Conservation (phyloP, 2,797 vertebrate species). For the Chaunax sp. region DNA sequence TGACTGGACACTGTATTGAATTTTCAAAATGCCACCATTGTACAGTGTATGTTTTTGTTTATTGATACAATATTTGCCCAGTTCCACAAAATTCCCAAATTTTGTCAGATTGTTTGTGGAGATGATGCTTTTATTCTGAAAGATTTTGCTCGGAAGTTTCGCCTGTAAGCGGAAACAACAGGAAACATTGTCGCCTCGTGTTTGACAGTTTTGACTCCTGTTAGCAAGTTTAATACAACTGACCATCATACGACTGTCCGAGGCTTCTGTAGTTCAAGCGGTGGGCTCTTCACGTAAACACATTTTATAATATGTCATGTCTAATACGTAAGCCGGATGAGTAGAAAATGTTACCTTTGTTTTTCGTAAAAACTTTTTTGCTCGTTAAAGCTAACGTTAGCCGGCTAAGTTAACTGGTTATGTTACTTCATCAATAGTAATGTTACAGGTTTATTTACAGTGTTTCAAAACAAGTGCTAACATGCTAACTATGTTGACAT, state of each 20-base stretch:
- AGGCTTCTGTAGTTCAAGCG: background rate
- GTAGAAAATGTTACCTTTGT: background rate
- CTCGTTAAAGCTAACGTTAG: slow-evolving; percentile 63
- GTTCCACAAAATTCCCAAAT: background rate
- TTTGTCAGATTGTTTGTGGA: background rate
- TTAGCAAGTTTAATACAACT: slow-evolving; percentile 15
- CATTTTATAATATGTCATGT: background rate
- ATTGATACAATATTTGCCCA: background rate
- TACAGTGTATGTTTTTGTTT: background rate
- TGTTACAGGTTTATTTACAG: background rate
- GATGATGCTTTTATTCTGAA: slow-evolving; percentile 50
- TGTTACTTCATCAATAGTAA: background rate
- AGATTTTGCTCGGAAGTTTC: slow-evolving; percentile 17
- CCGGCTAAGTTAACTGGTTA: slow-evolving; percentile 26
- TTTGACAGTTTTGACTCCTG: slow-evolving; percentile 38
- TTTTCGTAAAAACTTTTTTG: slow-evolving; percentile 40
- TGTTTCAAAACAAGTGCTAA: background rate
- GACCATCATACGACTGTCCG: background rate
- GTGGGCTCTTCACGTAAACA: background rate
- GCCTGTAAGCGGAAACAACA: slow-evolving; percentile 8
- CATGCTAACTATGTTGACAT: background rate
- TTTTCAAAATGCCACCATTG: too few species aligned
- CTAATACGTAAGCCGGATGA: background rate
- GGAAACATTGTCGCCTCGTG: slow-evolving; percentile 53
- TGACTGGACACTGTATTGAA: background rate